Base-by-base conservation (phyloP, 2,888 invertebrate genomes). In the Melangyna quadrimaculata region DNA sequence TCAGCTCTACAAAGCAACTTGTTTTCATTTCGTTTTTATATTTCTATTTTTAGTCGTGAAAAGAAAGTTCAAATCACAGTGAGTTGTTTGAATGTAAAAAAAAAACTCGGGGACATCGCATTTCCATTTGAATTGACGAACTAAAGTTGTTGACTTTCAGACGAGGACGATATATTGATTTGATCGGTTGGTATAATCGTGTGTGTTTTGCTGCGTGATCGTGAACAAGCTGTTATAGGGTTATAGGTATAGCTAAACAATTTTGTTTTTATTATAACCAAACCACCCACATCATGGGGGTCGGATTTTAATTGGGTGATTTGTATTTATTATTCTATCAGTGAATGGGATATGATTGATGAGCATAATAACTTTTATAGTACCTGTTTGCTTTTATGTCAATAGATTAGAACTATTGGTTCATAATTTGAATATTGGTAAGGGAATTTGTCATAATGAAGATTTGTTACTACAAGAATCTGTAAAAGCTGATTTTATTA, bases 201-300 rank as follows among this genome's bases (percentile, higher is more conserved):
- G 80, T 63, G 65, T 45, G 69, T 57, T 80, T 61, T 12, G 32
- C 48, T 73, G 77, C 69, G 73, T 86, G 81, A 81, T 81, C 86
- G 81, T 84, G 86, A 86, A 86, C 86, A 86, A 86, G 86, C 81
- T 81, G 86, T 81, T 86, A 24, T n/a, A n/a, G n/a, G 55, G 71
- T 51, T 78, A 43, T 45, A 7, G 0, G 2, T 2, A 27, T 51
- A n/a, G 24, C 7, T 24, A 14, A 8, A 2, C 24, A 45, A 7
- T 35, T 45, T 17, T 43, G 17, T 27, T 65, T 67, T 86, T 80
- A 77, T 69, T 69, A 51, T 37, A 48, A 29, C 70, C 69, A 78
- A 32, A 73, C 79, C 79, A 80, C 67, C 24, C 48, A 48, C 22
- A 27, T 51, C 3, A 72, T 67, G 71, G 65, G 35, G 75, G 71